Evolutionary conservation across 2,797 vertebrate genomes (phyloP), one percentile per base, ranked within the genome.

Genomic region (Neosalanx taihuensis): DNA sequence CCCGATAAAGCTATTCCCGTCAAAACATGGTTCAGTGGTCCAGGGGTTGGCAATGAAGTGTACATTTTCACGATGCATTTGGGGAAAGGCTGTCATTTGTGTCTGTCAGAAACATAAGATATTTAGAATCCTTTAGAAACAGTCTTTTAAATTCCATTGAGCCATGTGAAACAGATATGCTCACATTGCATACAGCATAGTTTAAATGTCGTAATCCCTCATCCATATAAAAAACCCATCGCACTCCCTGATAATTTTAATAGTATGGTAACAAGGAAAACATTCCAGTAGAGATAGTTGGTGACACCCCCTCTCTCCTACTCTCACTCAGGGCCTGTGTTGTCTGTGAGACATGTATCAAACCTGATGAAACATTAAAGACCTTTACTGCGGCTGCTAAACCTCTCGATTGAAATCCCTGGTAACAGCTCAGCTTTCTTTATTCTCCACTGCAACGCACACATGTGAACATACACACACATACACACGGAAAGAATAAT

Each of bases 361-460:
- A 94, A 93, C 92, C 93, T 90, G 92, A 94, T 94, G 93, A 94
- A 95, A 94, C 95, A 94, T 95, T 94, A 94, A 95, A 95, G 95
- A 94, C 86, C 93, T 93, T 96, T 94, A 95, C 94, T 94, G 91
- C 33, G 62, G 65, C 84, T 81, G 84, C 89, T 93, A 93, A 95
- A 93, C 93, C 89, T 92, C 88, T 92, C 93, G 94, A 94, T 92
- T 92, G 92, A 94, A 93, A 94, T 93, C 93, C 89, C 78, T 90
- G 89, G 91, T 93, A 94, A 91, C 92, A 92, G 89, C 93, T 91
- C 90, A 91, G 93, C 93, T 92, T 93, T 94, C 91, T 94, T 92
- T 90, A 92, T 93, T 94, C 93, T 56, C 13, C 51, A 56, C 18
- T 5, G 51, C 17, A 56, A 70, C 69, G 33, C 72, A 72, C 64